Evolutionary conservation across 2,888 invertebrate genomes (phyloP), one percentile per base, ranked within the genome.

Genomic region (Drosophila algonquin): DNA sequence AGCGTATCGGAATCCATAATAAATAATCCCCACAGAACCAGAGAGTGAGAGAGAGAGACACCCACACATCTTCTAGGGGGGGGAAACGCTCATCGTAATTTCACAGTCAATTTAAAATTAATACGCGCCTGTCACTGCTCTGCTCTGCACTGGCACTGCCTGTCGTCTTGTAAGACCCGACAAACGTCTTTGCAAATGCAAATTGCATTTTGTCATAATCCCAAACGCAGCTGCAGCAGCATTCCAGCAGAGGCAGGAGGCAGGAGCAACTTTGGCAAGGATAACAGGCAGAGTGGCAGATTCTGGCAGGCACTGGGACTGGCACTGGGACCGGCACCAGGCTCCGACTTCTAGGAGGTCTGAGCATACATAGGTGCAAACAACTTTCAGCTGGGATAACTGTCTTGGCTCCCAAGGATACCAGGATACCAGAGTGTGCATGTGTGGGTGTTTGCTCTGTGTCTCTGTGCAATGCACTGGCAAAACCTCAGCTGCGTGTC

Each of bases 91-190:
- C 77, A 62, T 73, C 77, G 79, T 77, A 80, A 89, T 89, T 89
- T 85, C 80, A 85, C 89, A 89, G 89, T 86, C 89, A 89, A 85
- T 85, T 85, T 87, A 85, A 88, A 88, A 81, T 85, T 87, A 83
- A 87, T 85, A 76, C 76, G 80, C 84, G 84, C 81, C 68, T 74
- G 75, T 83, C 65, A 70, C 75, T 61, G 21, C 21, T 21, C 21
- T 21, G 21, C 21, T 3, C 21, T 21, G 21, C 21, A 21, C 21
- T 21, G 21, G 21, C 21, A 21, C 45, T 45, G 63, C 50, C 51
- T 35, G 55, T 30, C 64, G 63, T 52, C 63, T 53, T 63, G 58
- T 63, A 18, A 57, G 71, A 65, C 63, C 67, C 50, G 75, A 69
- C 58, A 72, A 67, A 73, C 75, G 77, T 70, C 84, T 77, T 73